phyloP scores from a whole-genome alignment of 2,888 invertebrate genomes.

The Cremastobaeus sp. region DNA sequence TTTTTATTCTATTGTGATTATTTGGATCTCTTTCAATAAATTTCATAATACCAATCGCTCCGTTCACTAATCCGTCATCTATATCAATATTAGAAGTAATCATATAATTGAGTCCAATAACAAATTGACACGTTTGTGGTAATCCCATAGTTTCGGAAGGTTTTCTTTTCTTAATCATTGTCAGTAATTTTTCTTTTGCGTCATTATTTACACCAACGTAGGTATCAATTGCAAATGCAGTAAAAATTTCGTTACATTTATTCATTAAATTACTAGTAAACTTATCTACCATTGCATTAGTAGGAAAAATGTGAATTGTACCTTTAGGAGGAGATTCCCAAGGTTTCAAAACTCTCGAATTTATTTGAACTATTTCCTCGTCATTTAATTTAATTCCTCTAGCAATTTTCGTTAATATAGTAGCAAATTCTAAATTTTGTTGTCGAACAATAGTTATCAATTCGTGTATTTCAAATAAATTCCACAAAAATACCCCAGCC shows the following conservation, averaged over 20 bases:
- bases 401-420: too few relatives aligned
- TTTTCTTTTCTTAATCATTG: constrained; percentile 8
- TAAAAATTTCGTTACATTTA: constrained; percentile 62
- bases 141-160: constrained; percentile 62
- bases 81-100: constrained; percentile 38
- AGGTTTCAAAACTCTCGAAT: neutral
- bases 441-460: constrained; percentile 70
- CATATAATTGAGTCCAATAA: constrained; percentile 64
- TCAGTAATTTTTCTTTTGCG: constrained; percentile 1
- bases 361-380: constrained; percentile 1
- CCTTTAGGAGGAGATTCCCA: neutral
- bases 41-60: constrained; percentile 29
- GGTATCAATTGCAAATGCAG: constrained; percentile 21
- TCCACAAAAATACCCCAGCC: constrained; percentile 57
- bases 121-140: constrained; percentile 54
- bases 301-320: too few relatives aligned
- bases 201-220: neutral
- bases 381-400: too few relatives aligned
- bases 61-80: constrained; percentile 40
- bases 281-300: constrained; percentile 4
- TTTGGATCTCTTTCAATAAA: too few relatives aligned
- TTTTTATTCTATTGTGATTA: too few relatives aligned
- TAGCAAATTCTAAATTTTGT: constrained; percentile 51
- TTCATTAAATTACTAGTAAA: constrained; percentile 64
- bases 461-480: constrained; percentile 64